Base-by-base conservation (phyloP, 2,888 invertebrate species). In the Parasteatoda lunata region DNA sequence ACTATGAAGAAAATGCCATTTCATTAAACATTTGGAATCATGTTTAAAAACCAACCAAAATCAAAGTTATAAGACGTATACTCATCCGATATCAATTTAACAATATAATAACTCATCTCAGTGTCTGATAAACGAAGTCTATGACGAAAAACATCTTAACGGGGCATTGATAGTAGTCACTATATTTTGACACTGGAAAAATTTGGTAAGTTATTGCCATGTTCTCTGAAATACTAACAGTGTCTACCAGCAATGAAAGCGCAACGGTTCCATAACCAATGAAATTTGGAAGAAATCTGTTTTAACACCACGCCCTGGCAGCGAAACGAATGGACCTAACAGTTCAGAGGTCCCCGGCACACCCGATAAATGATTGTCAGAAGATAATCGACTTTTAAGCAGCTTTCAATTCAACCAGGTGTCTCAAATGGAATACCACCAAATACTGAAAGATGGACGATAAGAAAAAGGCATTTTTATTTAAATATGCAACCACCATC, bases 341-440 rank as follows among this genome's bases (percentile, higher is more conserved):
- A 85, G 85, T 80, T 85, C 85, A 85, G 75, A 85, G 85, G 85
- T 85, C 85, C 54, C 8, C 49, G 70, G 71, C 80, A 76, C 76
- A 80, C 85, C 85, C 85, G 80, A n/a, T 7, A 77, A 65, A 86
- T 86, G 85, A 86, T 86, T 86, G 85, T 86, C 85, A 86, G 85
- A 66, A 77, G 85, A 86, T 86, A 86, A 86, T 86, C 85, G 85
- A 86, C 85, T 86, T 86, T 86, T 72, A 80, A 86, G 85, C 85
- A 85, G 79, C 80, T 85, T 85, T 85, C 85, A 80, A 81, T 80
- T 71, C 76, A 86, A 77, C 85, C 80, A 80, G 85, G 85, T 80
- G 85, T 86, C 80, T 68, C 76, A 76, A 85, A 85, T 80, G 85
- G 85, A 85, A 85, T 85, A 80, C 85, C 80, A 85, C 85, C 85